A percentile compares a stretch with the other conserved stretches of the same genome.
Evolutionary conservation across 2,113 vertebrate species (phyloP).

Genomic region (Austrofundulus limnaeus): DNA sequence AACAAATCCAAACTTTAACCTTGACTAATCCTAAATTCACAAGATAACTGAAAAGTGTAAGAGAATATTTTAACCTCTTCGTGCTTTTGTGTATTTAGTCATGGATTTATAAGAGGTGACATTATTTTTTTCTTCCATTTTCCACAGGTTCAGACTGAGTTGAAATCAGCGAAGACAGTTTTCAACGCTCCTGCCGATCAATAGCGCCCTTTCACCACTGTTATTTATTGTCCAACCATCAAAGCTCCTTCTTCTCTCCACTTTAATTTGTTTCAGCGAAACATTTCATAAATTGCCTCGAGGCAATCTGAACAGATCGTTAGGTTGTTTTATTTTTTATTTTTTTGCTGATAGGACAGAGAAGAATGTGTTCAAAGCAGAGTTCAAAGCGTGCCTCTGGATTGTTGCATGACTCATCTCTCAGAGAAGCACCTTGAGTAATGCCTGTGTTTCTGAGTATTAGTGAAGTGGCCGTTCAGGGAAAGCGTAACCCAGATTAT

Average conservation of each 20-base stretch:
- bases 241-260: neutral
- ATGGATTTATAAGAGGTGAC: neutral
- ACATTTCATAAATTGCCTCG: conserved; percentile 19
- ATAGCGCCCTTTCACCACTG: neutral
- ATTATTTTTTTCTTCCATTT: neutral
- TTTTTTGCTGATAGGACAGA: conserved; percentile 40
- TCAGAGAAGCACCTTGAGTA: conserved; percentile 7
- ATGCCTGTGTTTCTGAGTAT: conserved; percentile 9
- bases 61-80: too few relatives aligned
- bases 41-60: too few relatives aligned
- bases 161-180: conserved; percentile 10
- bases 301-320: neutral
- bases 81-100: too few relatives aligned
- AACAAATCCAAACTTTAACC: too few relatives aligned
- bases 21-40: too few relatives aligned
- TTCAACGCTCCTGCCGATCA: conserved; percentile 29
- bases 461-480: neutral
- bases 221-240: neutral
- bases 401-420: conserved; percentile 10
- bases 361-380: conserved; percentile 30
- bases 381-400: conserved; percentile 13
- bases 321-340: conserved; percentile 5
- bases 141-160: neutral
- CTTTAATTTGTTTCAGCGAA: conserved; percentile 14
- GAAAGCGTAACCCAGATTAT: conserved; percentile 1